Percentiles rank a stretch among this genome's conserved stretches.
Evolutionary conservation across 2,797 vertebrate species (phyloP).

Genomic region (Sarcoramphus papa): DNA sequence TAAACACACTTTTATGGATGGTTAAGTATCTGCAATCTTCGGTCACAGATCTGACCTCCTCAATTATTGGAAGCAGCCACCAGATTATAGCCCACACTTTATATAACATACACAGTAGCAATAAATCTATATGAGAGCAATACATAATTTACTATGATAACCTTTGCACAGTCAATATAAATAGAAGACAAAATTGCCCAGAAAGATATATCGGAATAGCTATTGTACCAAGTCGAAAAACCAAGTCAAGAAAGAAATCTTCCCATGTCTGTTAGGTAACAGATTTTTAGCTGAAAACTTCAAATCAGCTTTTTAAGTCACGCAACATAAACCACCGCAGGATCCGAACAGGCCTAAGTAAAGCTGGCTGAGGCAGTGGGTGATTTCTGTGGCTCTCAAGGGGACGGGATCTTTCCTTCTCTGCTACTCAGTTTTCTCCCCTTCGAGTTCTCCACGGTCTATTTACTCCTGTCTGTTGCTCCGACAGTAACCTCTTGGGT

Average conservation of each 20-base stretch:
- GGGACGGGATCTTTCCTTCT: neutral
- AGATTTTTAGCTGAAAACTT: neutral
- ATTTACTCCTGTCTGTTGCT: neutral
- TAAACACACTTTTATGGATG: conserved; percentile 34
- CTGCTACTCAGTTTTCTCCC: neutral
- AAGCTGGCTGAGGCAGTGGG: neutral
- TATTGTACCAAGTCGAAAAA: neutral
- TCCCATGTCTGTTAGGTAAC: neutral
- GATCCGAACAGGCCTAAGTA: neutral
- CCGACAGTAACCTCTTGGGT: neutral
- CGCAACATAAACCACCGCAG: rapidly evolving
- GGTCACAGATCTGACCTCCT: conserved; percentile 21
- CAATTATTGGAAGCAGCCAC: conserved; percentile 13
- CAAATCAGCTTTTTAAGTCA: neutral
- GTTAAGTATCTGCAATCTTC: conserved; percentile 39
- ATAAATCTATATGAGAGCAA: neutral
- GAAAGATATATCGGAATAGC: neutral
- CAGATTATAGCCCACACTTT: neutral
- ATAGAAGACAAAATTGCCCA: neutral
- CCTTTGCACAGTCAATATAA: neutral
- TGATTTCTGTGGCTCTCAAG: neutral
- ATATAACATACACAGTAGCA: neutral
- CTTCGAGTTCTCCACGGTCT: neutral
- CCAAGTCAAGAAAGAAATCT: neutral
- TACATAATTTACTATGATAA: neutral